These are phyloP conservation scores for Metacarcinus magister DNA, from an alignment of 2,888 invertebrate genomes.

Conservation along the genomic window DNA sequence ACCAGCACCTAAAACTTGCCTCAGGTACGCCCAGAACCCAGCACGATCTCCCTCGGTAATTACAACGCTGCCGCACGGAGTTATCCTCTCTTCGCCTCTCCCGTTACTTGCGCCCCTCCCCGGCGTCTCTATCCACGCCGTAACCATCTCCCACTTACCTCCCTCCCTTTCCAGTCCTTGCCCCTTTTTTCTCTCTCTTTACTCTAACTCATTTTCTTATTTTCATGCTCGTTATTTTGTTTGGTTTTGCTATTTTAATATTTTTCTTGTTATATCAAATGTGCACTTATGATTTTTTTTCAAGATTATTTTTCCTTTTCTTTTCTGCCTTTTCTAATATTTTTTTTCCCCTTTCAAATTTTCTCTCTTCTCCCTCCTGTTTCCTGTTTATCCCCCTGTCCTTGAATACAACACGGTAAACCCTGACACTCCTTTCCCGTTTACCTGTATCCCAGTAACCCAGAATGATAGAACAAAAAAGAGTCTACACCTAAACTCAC, in stretches of 20 bases:
- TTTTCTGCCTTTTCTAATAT: not conserved
- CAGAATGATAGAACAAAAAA: not conserved
- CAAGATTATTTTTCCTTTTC: not conserved
- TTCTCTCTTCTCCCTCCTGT: not conserved
- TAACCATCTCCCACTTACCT: not conserved
- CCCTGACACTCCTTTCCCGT: not conserved
- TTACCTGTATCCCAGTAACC: not conserved
- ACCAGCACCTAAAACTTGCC: not conserved
- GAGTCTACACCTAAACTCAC: not conserved
- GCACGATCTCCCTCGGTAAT: conserved; percentile 47
- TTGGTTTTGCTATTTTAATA: not conserved
- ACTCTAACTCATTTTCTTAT: not conserved
- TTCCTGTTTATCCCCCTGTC: not conserved
- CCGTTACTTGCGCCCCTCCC: not conserved
- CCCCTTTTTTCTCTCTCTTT: not conserved
- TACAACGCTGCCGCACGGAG: conserved; percentile 65
- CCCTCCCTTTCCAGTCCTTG: not conserved
- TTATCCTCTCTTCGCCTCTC: conserved; percentile 50
- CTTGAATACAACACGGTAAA: not conserved
- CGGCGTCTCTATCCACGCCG: conserved; percentile 31
- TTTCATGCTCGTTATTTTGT: not conserved
- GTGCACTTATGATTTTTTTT: not conserved
- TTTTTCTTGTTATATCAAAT: not conserved
- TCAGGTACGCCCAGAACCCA: not conserved
- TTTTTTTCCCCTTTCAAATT: not conserved